These are phyloP conservation scores for Notocelia uddmanniana DNA, from an alignment of 2,888 invertebrate species.

Conservation along the genomic window DNA sequence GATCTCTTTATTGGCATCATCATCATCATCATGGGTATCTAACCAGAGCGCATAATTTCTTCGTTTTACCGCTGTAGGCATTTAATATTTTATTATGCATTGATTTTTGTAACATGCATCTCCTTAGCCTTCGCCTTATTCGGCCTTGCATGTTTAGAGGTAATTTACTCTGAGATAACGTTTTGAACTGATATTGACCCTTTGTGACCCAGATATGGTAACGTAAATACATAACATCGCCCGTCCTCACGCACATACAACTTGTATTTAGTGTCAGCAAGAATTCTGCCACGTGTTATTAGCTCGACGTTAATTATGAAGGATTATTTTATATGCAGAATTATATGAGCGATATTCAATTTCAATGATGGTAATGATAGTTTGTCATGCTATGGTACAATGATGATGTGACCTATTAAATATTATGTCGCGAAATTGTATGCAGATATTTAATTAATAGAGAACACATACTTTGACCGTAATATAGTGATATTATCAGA, in stretches of 20 bases:
- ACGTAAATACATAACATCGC: slow-evolving; percentile 8
- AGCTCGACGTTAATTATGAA: background rate
- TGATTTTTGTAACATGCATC: background rate
- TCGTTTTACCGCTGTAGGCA: no score
- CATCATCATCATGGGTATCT: no score
- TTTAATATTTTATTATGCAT: background rate
- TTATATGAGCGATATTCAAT: slow-evolving; percentile 1
- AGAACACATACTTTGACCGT: no score
- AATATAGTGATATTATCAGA: no score
- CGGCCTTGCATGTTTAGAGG: slow-evolving; percentile 50
- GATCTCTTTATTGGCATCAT: no score
- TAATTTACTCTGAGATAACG: slow-evolving; percentile 50
- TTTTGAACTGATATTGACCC: slow-evolving; percentile 55
- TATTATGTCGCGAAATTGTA: background rate
- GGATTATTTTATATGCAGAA: background rate
- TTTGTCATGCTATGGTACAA: background rate
- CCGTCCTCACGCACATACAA: background rate
- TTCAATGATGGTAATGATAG: slow-evolving; percentile 15
- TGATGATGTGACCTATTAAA: background rate
- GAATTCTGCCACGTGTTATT: background rate
- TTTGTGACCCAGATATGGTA: slow-evolving; percentile 50
- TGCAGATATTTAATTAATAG: no score
- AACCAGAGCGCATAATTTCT: no score
- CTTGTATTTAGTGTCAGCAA: slow-evolving; percentile 5
- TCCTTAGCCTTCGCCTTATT: slow-evolving; percentile 13